These are phyloP conservation scores for Pangasius djambal DNA, from an alignment of 2,797 vertebrate species.

Conservation along the genomic window DNA sequence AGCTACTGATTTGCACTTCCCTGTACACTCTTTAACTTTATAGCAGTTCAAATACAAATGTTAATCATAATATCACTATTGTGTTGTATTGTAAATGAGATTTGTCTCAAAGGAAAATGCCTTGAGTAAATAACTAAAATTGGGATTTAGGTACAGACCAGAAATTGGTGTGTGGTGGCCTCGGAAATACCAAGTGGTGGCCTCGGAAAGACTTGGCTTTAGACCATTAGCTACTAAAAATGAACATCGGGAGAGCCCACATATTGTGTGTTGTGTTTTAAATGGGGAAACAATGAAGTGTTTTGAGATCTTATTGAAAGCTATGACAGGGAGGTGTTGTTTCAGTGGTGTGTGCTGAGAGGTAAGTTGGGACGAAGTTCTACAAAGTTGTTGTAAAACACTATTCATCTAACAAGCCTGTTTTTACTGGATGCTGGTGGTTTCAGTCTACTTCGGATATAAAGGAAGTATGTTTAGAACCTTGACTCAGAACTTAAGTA, in stretches of 20 bases:
- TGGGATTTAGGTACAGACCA: neutral
- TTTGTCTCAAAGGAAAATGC: slow-evolving; percentile 5
- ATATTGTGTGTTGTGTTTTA: neutral
- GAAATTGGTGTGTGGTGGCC: neutral
- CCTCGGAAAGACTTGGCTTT: slow-evolving; percentile 3
- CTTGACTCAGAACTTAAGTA: slow-evolving; percentile 16
- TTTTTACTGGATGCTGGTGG: slow-evolving; percentile 13
- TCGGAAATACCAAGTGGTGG: neutral
- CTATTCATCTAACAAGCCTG: neutral
- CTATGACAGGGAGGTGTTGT: neutral
- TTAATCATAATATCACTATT: neutral
- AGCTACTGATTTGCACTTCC: neutral
- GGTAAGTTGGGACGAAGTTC: neutral
- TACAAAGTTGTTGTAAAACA: neutral
- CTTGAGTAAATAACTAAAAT: neutral
- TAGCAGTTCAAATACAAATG: neutral
- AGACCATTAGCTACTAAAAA: slow-evolving; percentile 14
- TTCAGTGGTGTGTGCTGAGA: neutral
- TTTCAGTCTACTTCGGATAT: neutral
- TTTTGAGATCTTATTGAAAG: neutral
- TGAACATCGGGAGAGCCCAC: neutral
- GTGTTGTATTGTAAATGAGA: neutral
- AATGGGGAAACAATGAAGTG: neutral
- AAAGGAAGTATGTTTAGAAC: neutral
- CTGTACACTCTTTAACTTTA: neutral